phyloP scores from a whole-genome alignment of 2,888 invertebrate species.

The Callyntrura sp. region DNA sequence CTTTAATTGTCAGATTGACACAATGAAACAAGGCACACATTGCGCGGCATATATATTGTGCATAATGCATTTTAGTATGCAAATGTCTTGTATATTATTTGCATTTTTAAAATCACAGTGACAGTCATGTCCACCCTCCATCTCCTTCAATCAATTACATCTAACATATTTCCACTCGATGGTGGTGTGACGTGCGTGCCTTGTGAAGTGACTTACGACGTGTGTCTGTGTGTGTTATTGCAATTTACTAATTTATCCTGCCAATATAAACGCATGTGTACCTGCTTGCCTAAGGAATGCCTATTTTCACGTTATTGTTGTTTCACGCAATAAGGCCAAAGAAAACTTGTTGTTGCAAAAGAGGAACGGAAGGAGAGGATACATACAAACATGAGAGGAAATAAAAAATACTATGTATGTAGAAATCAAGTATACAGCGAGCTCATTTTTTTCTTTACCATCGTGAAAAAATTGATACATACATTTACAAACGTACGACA shows the following conservation, averaged over 20 bases:
- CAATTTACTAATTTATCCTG: not conserved
- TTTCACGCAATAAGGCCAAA: constrained; percentile 51
- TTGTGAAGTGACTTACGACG: not conserved
- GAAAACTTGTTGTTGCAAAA: constrained; percentile 61
- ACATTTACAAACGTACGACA: not conserved
- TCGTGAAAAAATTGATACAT: constrained; percentile 22
- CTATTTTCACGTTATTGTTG: too few relatives aligned
- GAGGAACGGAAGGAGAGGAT: constrained; percentile 63
- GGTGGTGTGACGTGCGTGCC: not conserved
- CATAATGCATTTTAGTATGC: constrained; percentile 8
- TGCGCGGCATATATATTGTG: not conserved
- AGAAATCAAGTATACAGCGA: not conserved
- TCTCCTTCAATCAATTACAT: constrained; percentile 18
- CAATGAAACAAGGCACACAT: constrained; percentile 5
- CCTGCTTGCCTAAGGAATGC: too few relatives aligned
- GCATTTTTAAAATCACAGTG: not conserved
- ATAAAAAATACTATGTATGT: constrained; percentile 15
- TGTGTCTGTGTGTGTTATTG: not conserved
- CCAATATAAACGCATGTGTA: not conserved
- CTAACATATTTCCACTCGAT: not conserved
- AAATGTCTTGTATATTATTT: not conserved
- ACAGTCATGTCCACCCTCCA: constrained; percentile 57
- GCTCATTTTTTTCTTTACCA: not conserved
- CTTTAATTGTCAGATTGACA: constrained; percentile 20
- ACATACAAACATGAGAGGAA: constrained; percentile 32